phyloP scores from a whole-genome alignment of 2,113 vertebrate genomes.

The Benthochromis sp. region DNA sequence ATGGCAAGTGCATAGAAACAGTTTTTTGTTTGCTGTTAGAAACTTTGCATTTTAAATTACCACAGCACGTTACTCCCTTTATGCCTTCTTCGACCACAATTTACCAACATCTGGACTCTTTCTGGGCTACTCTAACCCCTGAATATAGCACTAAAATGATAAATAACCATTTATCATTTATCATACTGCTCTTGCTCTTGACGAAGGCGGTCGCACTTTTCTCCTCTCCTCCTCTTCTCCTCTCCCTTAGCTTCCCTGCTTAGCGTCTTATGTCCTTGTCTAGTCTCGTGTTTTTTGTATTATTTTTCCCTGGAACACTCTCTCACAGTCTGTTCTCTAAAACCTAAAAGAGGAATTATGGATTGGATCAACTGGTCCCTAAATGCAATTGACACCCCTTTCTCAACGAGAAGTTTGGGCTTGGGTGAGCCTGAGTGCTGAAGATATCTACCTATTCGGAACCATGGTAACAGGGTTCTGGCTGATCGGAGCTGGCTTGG shows the following conservation, averaged over 20 bases:
- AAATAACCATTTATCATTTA: background rate
- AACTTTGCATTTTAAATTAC: background rate
- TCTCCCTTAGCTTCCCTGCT: background rate
- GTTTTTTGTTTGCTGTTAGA: background rate
- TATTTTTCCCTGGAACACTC: rapidly evolving
- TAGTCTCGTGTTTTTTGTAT: background rate
- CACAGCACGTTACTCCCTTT: background rate
- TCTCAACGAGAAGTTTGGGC: background rate
- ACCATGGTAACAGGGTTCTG: background rate
- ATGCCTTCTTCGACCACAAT: background rate
- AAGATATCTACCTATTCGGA: background rate
- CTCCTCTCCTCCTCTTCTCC: background rate
- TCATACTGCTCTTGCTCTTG: background rate
- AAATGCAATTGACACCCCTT: background rate
- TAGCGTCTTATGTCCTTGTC: rapidly evolving
- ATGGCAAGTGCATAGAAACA: background rate
- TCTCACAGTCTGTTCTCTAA: background rate
- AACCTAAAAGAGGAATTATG: background rate
- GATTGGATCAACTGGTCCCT: background rate
- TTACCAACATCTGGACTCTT: background rate
- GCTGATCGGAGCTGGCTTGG: background rate
- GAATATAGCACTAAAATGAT: background rate
- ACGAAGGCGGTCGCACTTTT: rapidly evolving
- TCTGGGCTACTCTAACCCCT: background rate
- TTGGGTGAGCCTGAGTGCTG: background rate